phyloP scores from a whole-genome alignment of 2,113 vertebrate genomes.

The Anthoscopus minutus region DNA sequence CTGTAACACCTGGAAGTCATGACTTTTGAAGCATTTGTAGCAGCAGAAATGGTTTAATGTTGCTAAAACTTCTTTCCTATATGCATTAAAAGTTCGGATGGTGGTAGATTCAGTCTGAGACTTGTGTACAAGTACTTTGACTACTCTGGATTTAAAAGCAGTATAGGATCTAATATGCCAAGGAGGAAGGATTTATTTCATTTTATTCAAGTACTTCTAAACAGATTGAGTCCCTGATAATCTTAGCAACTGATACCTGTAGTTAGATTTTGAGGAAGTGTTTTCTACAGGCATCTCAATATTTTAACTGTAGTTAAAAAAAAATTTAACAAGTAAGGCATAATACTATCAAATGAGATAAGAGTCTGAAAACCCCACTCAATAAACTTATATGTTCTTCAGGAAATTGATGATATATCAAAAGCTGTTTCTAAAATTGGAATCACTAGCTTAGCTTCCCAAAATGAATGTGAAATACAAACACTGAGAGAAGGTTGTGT shows the following conservation, averaged over 20 bases:
- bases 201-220: background rate
- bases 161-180: background rate
- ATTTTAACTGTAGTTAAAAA: background rate
- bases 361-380: background rate
- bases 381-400: conserved; percentile 47
- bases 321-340: background rate
- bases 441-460: background rate
- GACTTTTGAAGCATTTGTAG: background rate
- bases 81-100: background rate
- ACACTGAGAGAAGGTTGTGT: background rate
- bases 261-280: background rate
- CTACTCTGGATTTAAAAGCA: background rate
- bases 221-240: background rate
- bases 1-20: background rate
- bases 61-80: background rate
- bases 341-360: conserved; percentile 28
- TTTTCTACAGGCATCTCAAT: background rate
- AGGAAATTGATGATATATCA: conserved; percentile 55
- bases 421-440: conserved; percentile 43
- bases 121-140: background rate
- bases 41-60: background rate
- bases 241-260: background rate
- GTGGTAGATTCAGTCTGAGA: background rate
- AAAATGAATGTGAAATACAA: background rate
- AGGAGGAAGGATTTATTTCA: background rate